phyloP scores from a whole-genome alignment of 2,888 invertebrate genomes.

The Folsomia candida region DNA sequence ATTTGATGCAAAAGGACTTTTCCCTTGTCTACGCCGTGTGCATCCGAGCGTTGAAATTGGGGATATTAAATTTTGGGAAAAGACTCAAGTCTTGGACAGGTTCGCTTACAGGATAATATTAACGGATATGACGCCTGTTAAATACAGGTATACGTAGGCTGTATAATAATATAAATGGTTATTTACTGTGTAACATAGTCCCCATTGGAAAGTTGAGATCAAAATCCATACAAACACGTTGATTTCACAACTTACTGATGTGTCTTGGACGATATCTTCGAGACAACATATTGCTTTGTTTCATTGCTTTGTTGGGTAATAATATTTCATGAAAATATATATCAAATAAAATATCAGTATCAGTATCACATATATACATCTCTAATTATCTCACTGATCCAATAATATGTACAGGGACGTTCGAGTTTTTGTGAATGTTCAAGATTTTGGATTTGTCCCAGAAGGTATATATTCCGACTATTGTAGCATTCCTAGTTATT shows the following conservation, averaged over 20 bases:
- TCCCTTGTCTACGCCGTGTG: constrained; percentile 9
- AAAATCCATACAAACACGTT: not conserved
- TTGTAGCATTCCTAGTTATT: too few species aligned
- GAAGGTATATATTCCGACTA: not conserved
- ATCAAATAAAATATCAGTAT: too few species aligned
- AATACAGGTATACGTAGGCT: not conserved
- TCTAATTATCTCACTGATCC: too few species aligned
- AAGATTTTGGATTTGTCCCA: constrained; percentile 7
- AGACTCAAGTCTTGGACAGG: not conserved
- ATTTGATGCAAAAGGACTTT: constrained; percentile 3
- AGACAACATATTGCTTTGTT: constrained; percentile 8
- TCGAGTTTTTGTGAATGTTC: constrained; percentile 6
- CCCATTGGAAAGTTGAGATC: not conserved
- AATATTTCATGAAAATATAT: too few species aligned
- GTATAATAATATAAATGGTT: not conserved
- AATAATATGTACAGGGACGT: too few species aligned
- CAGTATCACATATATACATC: too few species aligned
- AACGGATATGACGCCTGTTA: too few species aligned
- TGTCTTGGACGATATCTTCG: not conserved
- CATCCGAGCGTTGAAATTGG: constrained; percentile 11
- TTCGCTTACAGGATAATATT: too few species aligned
- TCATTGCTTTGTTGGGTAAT: constrained; percentile 14
- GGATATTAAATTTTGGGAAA: not conserved
- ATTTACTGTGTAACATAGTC: not conserved
- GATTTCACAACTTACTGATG: not conserved